Percentiles rank a stretch among this genome's conserved stretches.
Conservation (phyloP, 23 tunicate genomes). For the Ascidia mentula region DNA sequence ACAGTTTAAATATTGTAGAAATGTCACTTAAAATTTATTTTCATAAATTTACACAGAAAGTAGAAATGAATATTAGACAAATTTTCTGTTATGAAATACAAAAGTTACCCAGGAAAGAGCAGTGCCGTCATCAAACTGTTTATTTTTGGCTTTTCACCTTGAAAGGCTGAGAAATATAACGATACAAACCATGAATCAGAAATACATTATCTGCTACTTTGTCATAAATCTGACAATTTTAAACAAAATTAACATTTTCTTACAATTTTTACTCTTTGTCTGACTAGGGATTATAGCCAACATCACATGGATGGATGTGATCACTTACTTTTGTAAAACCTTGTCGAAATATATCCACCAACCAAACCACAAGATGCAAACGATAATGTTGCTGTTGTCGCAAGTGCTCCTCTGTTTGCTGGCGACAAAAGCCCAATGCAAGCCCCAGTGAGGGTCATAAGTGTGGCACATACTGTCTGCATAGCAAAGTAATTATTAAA, state of each 20-base stretch:
- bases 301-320: background rate
- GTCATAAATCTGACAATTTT: too few species aligned
- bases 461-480: constrained; percentile 41
- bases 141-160: constrained; percentile 48
- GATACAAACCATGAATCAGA: too few species aligned
- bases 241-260: too few species aligned
- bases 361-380: constrained; percentile 50
- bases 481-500: too few species aligned
- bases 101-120: constrained; percentile 46
- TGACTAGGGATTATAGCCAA: too few species aligned
- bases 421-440: constrained; percentile 74
- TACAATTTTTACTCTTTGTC: too few species aligned
- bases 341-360: constrained; percentile 53
- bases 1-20: background rate
- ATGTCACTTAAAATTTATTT: background rate
- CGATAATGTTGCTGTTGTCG: constrained; percentile 44
- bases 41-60: background rate
- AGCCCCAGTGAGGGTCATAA: constrained; percentile 39
- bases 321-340: constrained; percentile 61
- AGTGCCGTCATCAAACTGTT: constrained; percentile 68
- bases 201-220: too few species aligned
- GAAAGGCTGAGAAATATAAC: background rate
- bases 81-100: too few species aligned
- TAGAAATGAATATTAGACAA: background rate
- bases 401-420: constrained; percentile 73